Conservation (phyloP, 2,888 invertebrate genomes). For the Drosophila fulvimacula region DNA sequence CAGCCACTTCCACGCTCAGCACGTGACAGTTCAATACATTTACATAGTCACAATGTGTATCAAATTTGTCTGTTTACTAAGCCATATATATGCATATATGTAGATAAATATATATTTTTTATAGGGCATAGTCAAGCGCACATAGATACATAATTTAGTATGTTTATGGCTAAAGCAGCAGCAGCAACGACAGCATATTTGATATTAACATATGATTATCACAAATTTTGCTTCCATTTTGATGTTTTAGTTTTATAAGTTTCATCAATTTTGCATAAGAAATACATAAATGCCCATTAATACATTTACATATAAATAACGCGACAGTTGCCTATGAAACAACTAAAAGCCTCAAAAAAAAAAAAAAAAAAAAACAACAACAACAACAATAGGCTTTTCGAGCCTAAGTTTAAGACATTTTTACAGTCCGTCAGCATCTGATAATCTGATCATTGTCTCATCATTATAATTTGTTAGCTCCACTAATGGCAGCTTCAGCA, state of each 20-base stretch:
- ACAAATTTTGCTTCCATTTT: constrained; percentile 77
- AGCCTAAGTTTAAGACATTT: constrained; percentile 17
- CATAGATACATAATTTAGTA: constrained; percentile 64
- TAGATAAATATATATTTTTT: constrained; percentile 17
- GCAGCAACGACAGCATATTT: constrained; percentile 36
- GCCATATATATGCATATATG: constrained; percentile 3
- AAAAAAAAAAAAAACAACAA: neutral
- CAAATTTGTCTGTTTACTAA: constrained; percentile 12
- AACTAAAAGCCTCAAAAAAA: constrained; percentile 18
- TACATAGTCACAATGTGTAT: constrained; percentile 17
- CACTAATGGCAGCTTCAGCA: constrained; percentile 25
- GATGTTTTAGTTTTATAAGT: constrained; percentile 60
- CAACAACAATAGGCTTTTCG: neutral
- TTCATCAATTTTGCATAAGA: constrained; percentile 66
- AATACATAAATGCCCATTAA: constrained; percentile 71
- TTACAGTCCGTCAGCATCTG: constrained; percentile 23
- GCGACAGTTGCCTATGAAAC: constrained; percentile 39
- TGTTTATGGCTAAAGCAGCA: constrained; percentile 59
- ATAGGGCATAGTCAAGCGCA: constrained; percentile 33
- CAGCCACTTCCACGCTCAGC: neutral
- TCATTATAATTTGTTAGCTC: constrained; percentile 39
- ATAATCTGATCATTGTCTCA: constrained; percentile 43
- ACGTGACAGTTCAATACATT: constrained; percentile 20
- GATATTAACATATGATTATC: constrained; percentile 79
- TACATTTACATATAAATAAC: constrained; percentile 71